These are phyloP conservation scores for Andrena haemorrhoa DNA, from an alignment of 2,888 invertebrate species.

Conservation along the genomic window DNA sequence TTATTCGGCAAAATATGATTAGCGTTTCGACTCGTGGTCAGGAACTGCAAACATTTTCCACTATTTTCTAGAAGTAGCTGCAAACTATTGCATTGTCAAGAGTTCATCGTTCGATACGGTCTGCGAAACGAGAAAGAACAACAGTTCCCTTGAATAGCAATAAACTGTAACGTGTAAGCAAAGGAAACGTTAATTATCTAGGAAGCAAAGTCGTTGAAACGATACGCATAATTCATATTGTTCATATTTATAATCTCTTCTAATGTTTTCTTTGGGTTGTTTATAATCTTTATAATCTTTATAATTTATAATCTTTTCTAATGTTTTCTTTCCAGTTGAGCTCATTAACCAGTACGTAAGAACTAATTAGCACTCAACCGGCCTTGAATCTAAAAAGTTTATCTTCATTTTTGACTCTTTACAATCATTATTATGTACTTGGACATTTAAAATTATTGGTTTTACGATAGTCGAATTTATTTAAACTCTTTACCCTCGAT, in stretches of 20 bases:
- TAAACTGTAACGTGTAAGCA: constrained; percentile 25
- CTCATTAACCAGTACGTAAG: background rate
- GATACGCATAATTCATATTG: constrained; percentile 8
- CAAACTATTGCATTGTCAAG: constrained; percentile 4
- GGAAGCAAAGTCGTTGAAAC: constrained; percentile 32
- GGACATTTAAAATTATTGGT: too few relatives aligned
- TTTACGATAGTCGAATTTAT: too few relatives aligned
- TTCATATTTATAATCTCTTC: constrained; percentile 43
- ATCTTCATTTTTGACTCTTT: background rate
- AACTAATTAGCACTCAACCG: background rate
- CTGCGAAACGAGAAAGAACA: constrained; percentile 19
- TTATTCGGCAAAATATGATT: too few relatives aligned
- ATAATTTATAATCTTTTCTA: constrained; percentile 35
- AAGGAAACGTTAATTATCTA: constrained; percentile 49
- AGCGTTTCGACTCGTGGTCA: too few relatives aligned
- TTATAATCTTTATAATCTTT: too few relatives aligned
- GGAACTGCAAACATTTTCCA: too few relatives aligned
- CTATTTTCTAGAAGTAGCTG: constrained; percentile 6
- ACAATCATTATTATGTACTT: too few relatives aligned
- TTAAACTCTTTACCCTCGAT: too few relatives aligned
- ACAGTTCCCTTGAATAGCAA: constrained; percentile 29
- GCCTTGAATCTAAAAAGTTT: background rate
- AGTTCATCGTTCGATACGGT: constrained; percentile 44
- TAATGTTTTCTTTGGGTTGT: background rate
- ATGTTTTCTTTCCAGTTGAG: background rate